phyloP scores from a whole-genome alignment of 2,113 vertebrate genomes.

The Anhinga anhinga region DNA sequence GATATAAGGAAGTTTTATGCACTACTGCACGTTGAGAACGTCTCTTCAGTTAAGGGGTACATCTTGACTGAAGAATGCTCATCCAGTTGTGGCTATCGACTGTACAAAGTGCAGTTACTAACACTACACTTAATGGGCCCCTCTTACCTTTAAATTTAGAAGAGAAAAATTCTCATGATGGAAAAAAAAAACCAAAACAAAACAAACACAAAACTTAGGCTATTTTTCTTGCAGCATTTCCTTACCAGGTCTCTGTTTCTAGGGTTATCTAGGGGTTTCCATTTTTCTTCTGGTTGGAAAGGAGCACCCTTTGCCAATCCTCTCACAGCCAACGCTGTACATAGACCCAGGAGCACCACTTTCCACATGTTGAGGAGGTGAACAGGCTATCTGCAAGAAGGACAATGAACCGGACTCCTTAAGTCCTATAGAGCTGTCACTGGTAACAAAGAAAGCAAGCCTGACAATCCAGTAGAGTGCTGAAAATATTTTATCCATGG shows the following conservation, averaged over 20 bases:
- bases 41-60: not conserved
- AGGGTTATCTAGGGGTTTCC: constrained; percentile 74
- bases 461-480: not conserved
- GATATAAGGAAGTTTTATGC: not conserved
- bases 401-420: not conserved
- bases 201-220: not conserved
- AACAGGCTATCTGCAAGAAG: not conserved
- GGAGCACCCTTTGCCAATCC: constrained; percentile 12
- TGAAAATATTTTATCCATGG: not conserved
- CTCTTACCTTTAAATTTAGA: not conserved
- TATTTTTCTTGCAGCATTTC: not conserved
- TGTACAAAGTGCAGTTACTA: not conserved
- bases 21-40: not conserved
- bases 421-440: not conserved
- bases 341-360: constrained; percentile 43
- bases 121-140: not conserved
- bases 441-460: not conserved
- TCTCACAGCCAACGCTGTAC: not conserved
- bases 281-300: constrained; percentile 60
- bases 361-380: constrained; percentile 42
- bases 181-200: not conserved
- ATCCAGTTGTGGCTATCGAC: not conserved
- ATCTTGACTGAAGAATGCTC: constrained; percentile 2
- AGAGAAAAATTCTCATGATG: not conserved
- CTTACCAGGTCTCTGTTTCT: constrained; percentile 77